Percentiles rank a stretch among this genome's conserved stretches.
Evolutionary conservation across 1,140 invertebrate species (phyloP).

Genomic region (Zaprionus capensis): DNA sequence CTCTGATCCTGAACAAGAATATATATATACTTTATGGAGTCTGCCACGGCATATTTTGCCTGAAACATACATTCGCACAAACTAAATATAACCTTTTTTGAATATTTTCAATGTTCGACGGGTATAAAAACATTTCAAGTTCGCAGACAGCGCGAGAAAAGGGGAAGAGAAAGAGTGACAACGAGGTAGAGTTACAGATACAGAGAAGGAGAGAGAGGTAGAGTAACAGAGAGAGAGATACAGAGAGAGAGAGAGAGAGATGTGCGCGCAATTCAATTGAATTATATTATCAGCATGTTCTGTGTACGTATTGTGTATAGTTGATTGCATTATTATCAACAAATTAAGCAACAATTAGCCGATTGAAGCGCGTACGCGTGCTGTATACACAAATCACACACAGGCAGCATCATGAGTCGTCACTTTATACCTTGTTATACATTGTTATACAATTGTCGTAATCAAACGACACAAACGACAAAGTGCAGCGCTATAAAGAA

Average conservation of each 20-base stretch:
- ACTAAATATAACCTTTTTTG: background rate
- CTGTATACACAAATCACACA: background rate
- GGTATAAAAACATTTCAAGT: background rate
- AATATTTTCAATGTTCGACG: too few relatives aligned
- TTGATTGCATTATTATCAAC: slow-evolving; percentile 7
- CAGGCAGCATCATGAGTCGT: background rate
- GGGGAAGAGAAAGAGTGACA: too few relatives aligned
- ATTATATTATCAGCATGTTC: background rate
- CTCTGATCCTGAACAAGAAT: too few relatives aligned
- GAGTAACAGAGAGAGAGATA: background rate
- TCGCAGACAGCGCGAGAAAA: background rate
- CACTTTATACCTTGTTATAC: background rate
- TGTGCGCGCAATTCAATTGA: background rate
- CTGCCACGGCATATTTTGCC: background rate
- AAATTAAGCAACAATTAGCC: slow-evolving; percentile 9
- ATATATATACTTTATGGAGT: too few relatives aligned
- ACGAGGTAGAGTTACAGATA: background rate
- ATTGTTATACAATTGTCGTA: background rate
- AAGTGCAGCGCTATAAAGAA: background rate
- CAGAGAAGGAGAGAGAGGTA: background rate
- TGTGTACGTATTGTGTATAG: background rate
- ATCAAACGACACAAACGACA: background rate
- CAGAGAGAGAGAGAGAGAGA: background rate
- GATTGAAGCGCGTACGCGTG: background rate
- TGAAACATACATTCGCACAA: too few relatives aligned